Evolutionary conservation across 1,140 invertebrate species (phyloP).

Genomic region (Oscheius sp.): DNA sequence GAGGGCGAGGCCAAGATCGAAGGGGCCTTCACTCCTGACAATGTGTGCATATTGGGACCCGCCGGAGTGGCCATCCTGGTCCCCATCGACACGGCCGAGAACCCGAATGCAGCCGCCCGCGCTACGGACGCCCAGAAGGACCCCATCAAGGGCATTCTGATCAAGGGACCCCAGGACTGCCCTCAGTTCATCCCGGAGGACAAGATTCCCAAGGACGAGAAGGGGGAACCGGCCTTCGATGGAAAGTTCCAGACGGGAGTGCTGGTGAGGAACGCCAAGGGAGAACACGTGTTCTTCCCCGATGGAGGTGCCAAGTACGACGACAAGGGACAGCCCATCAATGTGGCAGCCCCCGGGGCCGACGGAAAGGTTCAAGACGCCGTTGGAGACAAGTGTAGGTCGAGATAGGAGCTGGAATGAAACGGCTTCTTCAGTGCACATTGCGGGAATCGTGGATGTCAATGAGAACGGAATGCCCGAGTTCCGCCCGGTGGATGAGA

Average conservation of each 20-base stretch:
- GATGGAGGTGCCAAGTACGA: not conserved
- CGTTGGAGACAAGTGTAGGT: not conserved
- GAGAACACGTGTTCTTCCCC: not conserved
- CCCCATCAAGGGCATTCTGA: not conserved
- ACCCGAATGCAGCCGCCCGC: not conserved
- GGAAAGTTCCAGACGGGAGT: not conserved
- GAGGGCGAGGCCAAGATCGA: not conserved
- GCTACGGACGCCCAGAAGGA: not conserved
- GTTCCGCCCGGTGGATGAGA: not conserved
- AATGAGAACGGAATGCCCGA: not conserved
- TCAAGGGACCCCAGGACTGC: constrained; percentile 1
- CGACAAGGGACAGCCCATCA: not conserved
- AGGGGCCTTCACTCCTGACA: not conserved
- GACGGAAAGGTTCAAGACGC: not conserved
- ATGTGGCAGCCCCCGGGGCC: not conserved
- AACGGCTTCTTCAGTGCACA: too few relatives aligned
- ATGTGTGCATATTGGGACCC: not conserved
- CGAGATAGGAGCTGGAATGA: too few relatives aligned
- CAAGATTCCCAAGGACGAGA: not conserved
- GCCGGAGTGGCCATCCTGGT: not conserved
- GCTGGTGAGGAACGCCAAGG: not conserved
- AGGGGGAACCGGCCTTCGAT: not conserved
- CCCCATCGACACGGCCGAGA: not conserved
- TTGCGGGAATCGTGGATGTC: not conserved
- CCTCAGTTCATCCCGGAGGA: not conserved